Evolutionary conservation across 2,113 vertebrate genomes (phyloP).

Genomic region (Mustela lutreola): DNA sequence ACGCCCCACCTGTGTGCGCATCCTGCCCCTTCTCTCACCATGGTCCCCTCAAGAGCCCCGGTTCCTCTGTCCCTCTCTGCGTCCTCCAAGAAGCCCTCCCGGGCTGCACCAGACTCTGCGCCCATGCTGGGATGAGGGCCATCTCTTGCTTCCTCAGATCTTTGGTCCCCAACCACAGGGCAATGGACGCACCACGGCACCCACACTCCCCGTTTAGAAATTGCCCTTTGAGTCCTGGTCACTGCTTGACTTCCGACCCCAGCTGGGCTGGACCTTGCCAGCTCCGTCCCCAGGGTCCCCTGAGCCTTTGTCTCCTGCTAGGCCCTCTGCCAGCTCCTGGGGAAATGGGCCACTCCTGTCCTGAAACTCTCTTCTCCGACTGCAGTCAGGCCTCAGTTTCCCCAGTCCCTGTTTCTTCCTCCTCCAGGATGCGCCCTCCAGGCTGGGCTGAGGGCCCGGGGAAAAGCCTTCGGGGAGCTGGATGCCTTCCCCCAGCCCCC

Average conservation of each 20-base stretch:
- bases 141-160: neutral
- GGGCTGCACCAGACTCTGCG: rapidly evolving
- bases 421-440: neutral
- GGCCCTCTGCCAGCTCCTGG: neutral
- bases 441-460: neutral
- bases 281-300: neutral
- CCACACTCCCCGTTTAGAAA: neutral
- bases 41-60: neutral
- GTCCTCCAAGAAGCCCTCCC: neutral
- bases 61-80: neutral
- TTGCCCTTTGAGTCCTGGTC: neutral
- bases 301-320: neutral
- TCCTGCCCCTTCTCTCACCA: neutral
- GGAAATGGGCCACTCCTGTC: rapidly evolving
- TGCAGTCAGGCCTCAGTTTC: neutral
- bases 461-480: no score
- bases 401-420: neutral
- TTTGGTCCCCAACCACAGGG: neutral
- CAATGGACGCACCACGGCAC: neutral
- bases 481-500: no score
- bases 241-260: neutral
- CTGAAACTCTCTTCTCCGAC: neutral
- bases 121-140: neutral
- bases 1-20: neutral
- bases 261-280: rapidly evolving